phyloP scores from a whole-genome alignment of 2,113 vertebrate species.

The Cinclus mexicanus region DNA sequence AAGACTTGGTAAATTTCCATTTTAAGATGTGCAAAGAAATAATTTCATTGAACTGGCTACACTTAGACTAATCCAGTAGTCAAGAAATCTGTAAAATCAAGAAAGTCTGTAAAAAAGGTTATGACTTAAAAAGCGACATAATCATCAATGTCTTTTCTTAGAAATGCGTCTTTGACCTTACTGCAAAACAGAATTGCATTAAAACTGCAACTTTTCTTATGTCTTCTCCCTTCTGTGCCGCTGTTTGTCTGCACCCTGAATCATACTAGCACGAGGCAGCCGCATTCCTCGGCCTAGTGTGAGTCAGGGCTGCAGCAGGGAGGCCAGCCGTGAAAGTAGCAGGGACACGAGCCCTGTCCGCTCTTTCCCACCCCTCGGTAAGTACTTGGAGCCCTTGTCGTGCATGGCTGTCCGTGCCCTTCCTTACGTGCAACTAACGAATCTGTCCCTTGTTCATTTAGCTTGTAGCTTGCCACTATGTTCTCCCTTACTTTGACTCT shows the following conservation, averaged over 20 bases:
- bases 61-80: neutral
- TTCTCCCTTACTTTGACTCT: neutral
- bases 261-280: conserved; percentile 88
- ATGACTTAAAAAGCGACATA: neutral
- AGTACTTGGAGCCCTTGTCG: conserved; percentile 71
- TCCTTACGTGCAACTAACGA: neutral
- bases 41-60: neutral
- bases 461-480: neutral
- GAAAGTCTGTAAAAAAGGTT: neutral
- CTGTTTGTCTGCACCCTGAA: conserved; percentile 68
- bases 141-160: neutral
- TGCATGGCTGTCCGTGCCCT: conserved; percentile 47
- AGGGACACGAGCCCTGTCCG: conserved; percentile 96
- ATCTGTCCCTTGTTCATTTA: neutral
- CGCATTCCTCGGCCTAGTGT: conserved; percentile 98
- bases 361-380: conserved; percentile 95
- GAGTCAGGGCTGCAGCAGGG: conserved; percentile 99
- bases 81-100: too few relatives aligned
- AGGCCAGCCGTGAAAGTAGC: conserved; percentile 98
- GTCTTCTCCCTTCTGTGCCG: conserved; percentile 61
- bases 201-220: conserved; percentile 70
- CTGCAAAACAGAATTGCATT: conserved; percentile 25
- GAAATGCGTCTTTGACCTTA: neutral
- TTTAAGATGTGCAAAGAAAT: neutral
- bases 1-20: neutral